Conservation (phyloP, 2,113 vertebrate species). For the Istiophorus platypterus region DNA sequence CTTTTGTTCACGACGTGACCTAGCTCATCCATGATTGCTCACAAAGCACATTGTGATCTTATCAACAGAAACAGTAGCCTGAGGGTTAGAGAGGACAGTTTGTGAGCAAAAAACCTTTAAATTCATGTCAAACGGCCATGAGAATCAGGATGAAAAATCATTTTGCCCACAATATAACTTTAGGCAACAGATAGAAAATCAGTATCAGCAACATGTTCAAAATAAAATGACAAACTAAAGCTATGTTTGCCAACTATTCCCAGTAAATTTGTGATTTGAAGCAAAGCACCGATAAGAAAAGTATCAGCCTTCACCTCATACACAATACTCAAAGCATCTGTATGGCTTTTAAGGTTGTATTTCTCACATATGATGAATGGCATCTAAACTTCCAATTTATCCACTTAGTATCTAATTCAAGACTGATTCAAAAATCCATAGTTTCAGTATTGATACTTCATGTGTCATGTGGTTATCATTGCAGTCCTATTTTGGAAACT, state of each 20-base stretch:
- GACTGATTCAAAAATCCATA: too few species aligned
- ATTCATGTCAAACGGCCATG: not conserved
- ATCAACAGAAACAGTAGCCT: constrained; percentile 10
- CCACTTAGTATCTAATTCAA: not conserved
- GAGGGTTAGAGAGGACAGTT: not conserved
- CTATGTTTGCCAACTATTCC: not conserved
- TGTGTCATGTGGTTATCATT: not conserved
- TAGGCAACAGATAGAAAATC: too few species aligned
- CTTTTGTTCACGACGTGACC: constrained; percentile 13
- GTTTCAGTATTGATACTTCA: not conserved
- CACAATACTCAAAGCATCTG: not conserved
- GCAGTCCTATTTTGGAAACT: not conserved
- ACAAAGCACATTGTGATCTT: not conserved
- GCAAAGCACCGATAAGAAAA: not conserved
- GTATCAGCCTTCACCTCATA: not conserved
- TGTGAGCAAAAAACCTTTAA: not conserved
- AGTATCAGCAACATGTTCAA: not conserved
- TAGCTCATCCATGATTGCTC: constrained; percentile 23
- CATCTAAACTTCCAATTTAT: not conserved
- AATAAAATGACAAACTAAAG: not conserved
- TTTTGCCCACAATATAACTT: not conserved
- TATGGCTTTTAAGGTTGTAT: not conserved
- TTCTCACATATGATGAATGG: not conserved
- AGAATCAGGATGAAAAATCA: not conserved
- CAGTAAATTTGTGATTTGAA: not conserved